Evolutionary conservation across 2,113 vertebrate species (phyloP).

Genomic region (Rana temporaria): DNA sequence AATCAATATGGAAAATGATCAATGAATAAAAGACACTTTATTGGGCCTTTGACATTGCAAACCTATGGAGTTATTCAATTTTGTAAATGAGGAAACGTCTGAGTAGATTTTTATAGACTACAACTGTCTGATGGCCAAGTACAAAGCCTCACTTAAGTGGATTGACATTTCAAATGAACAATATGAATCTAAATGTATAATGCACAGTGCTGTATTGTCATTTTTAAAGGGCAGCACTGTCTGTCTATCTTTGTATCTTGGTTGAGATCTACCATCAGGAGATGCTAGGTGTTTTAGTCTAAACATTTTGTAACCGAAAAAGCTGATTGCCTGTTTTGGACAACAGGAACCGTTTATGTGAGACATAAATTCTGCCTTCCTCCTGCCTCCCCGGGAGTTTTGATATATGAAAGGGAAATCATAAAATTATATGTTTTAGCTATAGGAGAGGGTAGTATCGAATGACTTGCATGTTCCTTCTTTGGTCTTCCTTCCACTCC

Average conservation of each 20-base stretch:
- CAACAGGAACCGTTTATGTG: too few species aligned
- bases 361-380: too few species aligned
- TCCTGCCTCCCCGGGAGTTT: too few species aligned
- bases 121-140: background rate
- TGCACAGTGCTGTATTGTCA: too few species aligned
- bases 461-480: too few species aligned
- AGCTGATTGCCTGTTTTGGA: too few species aligned
- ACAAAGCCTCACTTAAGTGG: background rate
- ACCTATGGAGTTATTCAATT: conserved; percentile 11
- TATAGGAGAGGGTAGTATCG: too few species aligned
- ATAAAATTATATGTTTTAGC: too few species aligned
- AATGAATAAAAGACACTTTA: conserved; percentile 15
- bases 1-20: conserved; percentile 3
- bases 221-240: background rate
- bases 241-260: background rate
- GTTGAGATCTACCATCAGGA: background rate
- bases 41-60: conserved; percentile 3
- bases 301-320: too few species aligned
- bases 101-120: conserved; percentile 14
- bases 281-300: too few species aligned
- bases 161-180: background rate
- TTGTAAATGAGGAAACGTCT: background rate
- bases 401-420: too few species aligned
- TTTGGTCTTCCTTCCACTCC: too few species aligned
- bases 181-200: background rate